phyloP scores from a whole-genome alignment of 2,888 invertebrate species.

The Agrenia bidenticulata region DNA sequence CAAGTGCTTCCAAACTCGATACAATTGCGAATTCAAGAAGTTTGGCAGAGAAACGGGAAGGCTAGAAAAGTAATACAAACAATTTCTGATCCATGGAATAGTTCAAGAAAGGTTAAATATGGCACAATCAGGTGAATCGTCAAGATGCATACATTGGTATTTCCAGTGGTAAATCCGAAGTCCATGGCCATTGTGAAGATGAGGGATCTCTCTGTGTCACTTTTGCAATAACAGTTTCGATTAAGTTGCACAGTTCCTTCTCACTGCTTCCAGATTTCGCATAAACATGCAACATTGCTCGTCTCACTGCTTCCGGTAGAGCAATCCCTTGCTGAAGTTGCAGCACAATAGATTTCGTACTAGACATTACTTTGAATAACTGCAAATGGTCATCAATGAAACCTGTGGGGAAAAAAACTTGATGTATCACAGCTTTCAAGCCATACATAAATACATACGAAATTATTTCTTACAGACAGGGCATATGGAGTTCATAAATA shows the following conservation, averaged over 20 bases:
- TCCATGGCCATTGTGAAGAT: neutral
- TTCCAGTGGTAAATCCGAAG: no score
- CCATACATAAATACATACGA: no score
- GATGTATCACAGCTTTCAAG: no score
- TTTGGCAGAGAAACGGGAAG: constrained; percentile 24
- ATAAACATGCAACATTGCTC: constrained; percentile 27
- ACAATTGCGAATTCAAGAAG: constrained; percentile 39
- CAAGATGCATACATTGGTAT: no score
- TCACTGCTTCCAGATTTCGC: constrained; percentile 8
- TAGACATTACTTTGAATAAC: constrained; percentile 9
- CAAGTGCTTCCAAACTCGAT: constrained; percentile 45
- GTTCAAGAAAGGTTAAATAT: neutral
- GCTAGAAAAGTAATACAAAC: constrained; percentile 1
- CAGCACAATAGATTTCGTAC: constrained; percentile 27
- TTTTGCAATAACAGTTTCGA: neutral
- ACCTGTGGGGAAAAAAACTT: no score
- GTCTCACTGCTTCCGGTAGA: constrained; percentile 30
- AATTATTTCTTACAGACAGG: no score
- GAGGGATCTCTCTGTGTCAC: neutral
- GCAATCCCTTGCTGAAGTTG: constrained; percentile 37
- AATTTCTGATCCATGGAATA: neutral
- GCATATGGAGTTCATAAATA: no score
- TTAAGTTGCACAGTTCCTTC: constrained; percentile 11
- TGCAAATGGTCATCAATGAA: neutral
- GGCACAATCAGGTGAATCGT: no score